Percentiles rank a stretch among this genome's conserved stretches.
Conservation (phyloP, 2,888 invertebrate species). For the Spialia ferax region DNA sequence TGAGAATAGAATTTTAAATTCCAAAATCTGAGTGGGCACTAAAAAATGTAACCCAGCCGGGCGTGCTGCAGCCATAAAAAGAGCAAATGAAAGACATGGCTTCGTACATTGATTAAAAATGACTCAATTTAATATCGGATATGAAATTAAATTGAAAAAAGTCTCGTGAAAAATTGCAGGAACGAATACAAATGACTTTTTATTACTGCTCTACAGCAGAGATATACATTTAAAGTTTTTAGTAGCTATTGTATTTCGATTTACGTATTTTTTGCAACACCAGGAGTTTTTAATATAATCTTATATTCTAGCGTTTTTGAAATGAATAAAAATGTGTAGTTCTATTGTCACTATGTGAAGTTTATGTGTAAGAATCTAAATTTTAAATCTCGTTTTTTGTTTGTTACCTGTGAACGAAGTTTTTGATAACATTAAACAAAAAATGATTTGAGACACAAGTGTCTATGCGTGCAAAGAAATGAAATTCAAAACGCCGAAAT, state of each 20-base stretch:
- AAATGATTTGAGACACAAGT: not conserved
- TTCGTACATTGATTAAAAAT: conserved; percentile 25
- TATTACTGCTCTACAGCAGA: conserved; percentile 20
- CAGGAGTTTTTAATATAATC: conserved; percentile 2
- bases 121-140: conserved; percentile 18
- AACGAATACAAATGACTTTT: conserved; percentile 20
- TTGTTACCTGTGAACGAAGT: conserved; percentile 4
- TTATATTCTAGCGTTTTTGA: conserved; percentile 9
- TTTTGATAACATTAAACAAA: conserved; percentile 5
- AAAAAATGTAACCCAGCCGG: not conserved
- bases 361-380: conserved; percentile 14
- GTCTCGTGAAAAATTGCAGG: conserved; percentile 13
- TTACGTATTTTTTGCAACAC: conserved; percentile 17
- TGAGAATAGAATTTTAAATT: not conserved
- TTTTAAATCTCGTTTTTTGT: conserved; percentile 3
- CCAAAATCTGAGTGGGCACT: not conserved
- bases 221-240: conserved; percentile 16
- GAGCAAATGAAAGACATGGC: conserved; percentile 1
- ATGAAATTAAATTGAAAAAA: conserved; percentile 22
- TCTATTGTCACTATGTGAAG: conserved; percentile 13
- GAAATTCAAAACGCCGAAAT: not conserved
- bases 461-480: not conserved
- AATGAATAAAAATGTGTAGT: conserved; percentile 5
- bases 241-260: conserved; percentile 19
- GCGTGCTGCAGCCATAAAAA: not conserved